Base-by-base conservation (phyloP, 2,797 vertebrate species). In the Schizothorax lantsangensis region DNA sequence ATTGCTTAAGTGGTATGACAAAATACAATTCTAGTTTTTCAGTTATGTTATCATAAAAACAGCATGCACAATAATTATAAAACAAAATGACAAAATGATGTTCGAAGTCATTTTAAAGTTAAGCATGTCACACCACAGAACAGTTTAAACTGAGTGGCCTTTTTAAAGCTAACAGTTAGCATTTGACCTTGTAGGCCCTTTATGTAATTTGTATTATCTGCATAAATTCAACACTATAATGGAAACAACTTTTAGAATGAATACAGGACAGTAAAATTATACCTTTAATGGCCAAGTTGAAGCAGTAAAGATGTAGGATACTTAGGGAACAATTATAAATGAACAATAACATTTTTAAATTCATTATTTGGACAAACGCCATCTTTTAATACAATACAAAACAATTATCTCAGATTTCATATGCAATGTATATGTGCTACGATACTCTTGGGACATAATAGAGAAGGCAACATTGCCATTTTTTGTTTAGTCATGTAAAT, bases 341-440 rank as follows among this genome's bases (percentile, higher is more conserved):
- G 38, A 26, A 74, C 23, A 30, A 9, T 47, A 30, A 49, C 33
- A 52, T 33, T 52, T 75, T 17, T 19, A 1, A 52, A 52, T 75
- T 11, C 14, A 19, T 52, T 1, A 30, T 17, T 30, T 33, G 17
- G 15, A 75, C 17, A 19, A 52, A 26, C 33, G 47, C 3, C 30
- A 77, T 52, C 47, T 75, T 33, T 52, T 21, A 75, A 52, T 33
- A 75, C 15, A 75, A 33, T 49, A 75, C 17, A 75, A 75, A 30
- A 30, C 26, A 10, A 19, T 52, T 1, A 52, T 33, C 38, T 43
- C 38, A 43, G 38, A 6, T n/a, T 43, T n/a, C 12, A n/a, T 43
- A 45, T 72, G 21, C 5, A 0, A 75, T 52, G 30, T 30, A 6
- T 52, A 19, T 30, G n/a, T 19, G 26, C 47, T 10, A 49, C 17